Conservation (phyloP, 2,113 vertebrate species). For the Hemichromis elongatus region DNA sequence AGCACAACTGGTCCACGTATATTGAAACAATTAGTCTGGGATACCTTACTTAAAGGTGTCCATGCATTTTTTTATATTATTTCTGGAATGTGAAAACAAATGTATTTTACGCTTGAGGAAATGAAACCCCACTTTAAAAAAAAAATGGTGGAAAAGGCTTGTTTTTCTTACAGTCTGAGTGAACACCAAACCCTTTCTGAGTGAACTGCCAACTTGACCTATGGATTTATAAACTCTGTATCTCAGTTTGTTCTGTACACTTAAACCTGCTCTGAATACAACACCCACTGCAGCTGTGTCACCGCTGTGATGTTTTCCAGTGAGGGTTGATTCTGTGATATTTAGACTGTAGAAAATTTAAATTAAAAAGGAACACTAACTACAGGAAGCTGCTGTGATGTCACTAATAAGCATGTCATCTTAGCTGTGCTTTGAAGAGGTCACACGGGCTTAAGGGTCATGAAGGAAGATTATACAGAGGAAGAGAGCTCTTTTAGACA, state of each 20-base stretch:
- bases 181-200: neutral
- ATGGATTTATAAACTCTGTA: neutral
- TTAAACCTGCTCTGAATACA: neutral
- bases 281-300: neutral
- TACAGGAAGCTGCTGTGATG: neutral
- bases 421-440: neutral
- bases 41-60: neutral
- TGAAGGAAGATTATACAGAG: neutral
- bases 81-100: neutral
- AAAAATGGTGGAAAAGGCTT: neutral
- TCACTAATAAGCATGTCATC: neutral
- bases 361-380: neutral
- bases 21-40: neutral
- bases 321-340: neutral
- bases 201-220: neutral
- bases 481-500: conserved; percentile 12
- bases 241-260: neutral
- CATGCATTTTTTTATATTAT: neutral
- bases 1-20: neutral
- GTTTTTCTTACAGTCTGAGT: neutral
- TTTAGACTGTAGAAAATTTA: neutral
- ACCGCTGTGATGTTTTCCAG: neutral
- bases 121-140: neutral
- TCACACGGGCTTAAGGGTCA: conserved; percentile 1
- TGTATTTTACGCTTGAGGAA: neutral